Evolutionary conservation across 2,888 invertebrate species (phyloP).

Genomic region (Smittia aterrima): DNA sequence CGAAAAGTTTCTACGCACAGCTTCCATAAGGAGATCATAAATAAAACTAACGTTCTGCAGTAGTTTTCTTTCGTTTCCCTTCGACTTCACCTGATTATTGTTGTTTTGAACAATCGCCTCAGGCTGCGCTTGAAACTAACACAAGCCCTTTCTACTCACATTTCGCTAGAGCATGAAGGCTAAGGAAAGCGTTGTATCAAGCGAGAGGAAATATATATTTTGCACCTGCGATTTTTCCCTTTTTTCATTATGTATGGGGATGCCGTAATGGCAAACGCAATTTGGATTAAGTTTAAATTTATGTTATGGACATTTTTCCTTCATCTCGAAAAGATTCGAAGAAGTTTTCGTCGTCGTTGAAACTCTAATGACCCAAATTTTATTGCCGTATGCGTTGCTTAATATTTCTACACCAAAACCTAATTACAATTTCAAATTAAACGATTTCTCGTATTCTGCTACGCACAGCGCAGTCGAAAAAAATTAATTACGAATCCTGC

Average conservation of each 20-base stretch:
- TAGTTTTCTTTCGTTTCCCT: no score
- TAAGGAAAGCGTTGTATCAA: not conserved
- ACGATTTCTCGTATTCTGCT: conserved; percentile 1
- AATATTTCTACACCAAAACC: conserved; percentile 1
- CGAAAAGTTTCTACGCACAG: no score
- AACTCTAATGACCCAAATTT: conserved; percentile 38
- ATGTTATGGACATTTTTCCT: conserved; percentile 41
- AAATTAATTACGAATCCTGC: conserved; percentile 8
- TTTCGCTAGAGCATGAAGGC: not conserved
- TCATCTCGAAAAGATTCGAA: not conserved
- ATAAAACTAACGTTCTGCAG: no score
- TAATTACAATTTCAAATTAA: conserved; percentile 41
- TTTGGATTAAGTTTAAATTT: conserved; percentile 42
- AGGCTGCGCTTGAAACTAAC: not conserved
- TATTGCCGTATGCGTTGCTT: conserved; percentile 29
- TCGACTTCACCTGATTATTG: not conserved
- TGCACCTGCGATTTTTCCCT: conserved; percentile 41
- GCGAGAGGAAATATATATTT: conserved; percentile 22
- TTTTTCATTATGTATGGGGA: conserved; percentile 39
- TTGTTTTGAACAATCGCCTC: not conserved
- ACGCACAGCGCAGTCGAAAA: not conserved
- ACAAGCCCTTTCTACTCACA: not conserved
- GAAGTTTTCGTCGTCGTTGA: conserved; percentile 13
- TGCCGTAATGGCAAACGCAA: conserved; percentile 41
- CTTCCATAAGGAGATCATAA: no score